Conservation (phyloP, 2,888 invertebrate genomes). For the Leptopilina drosophilae region DNA sequence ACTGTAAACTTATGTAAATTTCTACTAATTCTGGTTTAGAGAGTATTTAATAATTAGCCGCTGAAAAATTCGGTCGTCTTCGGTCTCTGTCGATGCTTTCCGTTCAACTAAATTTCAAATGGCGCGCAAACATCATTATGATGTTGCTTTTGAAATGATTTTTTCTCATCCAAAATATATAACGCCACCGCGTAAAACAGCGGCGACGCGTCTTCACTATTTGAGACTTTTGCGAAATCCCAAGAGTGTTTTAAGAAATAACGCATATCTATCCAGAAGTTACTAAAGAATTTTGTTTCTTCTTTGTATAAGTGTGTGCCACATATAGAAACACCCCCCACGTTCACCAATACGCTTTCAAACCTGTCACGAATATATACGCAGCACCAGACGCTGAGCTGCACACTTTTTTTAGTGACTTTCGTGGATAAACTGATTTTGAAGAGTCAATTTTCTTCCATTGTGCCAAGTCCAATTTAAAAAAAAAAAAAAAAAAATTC, state of each 20-base stretch:
- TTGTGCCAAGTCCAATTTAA: slow-evolving; percentile 36
- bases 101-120: background rate
- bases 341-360: slow-evolving; percentile 69
- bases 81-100: background rate
- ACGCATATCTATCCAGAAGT: slow-evolving; percentile 59
- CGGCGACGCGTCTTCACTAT: background rate
- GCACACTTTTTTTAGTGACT: slow-evolving; percentile 73
- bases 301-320: slow-evolving; percentile 68
- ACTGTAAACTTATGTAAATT: too few relatives aligned
- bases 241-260: slow-evolving; percentile 10
- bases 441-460: slow-evolving; percentile 31
- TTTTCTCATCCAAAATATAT: slow-evolving; percentile 7
- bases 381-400: slow-evolving; percentile 65
- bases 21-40: too few relatives aligned
- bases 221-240: slow-evolving; percentile 39
- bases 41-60: background rate
- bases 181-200: background rate
- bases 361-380: slow-evolving; percentile 75
- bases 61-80: background rate
- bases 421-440: slow-evolving; percentile 53
- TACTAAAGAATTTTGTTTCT: slow-evolving; percentile 53
- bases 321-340: slow-evolving; percentile 74
- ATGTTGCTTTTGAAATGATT: background rate
- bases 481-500: slow-evolving; percentile 26
- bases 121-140: background rate